Conservation (phyloP, 2,113 vertebrate genomes). For the Dasypus novemcinctus region DNA sequence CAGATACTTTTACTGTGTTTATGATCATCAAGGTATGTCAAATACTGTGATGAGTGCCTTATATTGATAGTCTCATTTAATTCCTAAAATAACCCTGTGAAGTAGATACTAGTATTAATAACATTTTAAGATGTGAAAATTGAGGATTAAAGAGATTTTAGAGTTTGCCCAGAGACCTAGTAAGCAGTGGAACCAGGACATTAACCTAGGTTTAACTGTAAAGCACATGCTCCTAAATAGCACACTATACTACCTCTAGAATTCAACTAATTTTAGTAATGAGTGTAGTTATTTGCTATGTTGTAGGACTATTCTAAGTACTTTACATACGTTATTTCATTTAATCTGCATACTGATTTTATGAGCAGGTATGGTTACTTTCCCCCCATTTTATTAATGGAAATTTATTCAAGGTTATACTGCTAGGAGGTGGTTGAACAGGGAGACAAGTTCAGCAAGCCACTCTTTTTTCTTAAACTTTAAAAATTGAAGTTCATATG, state of each 20-base stretch:
- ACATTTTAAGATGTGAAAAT: slow-evolving; percentile 34
- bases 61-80: slow-evolving; percentile 18
- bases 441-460: background rate
- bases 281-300: slow-evolving; percentile 16
- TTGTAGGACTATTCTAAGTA: background rate
- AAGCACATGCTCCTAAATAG: background rate
- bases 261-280: background rate
- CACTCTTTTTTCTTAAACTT: background rate
- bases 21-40: background rate
- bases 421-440: background rate
- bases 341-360: background rate
- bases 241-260: background rate
- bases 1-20: background rate
- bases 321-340: slow-evolving; percentile 14
- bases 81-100: background rate
- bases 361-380: background rate
- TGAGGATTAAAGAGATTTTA: slow-evolving; percentile 22
- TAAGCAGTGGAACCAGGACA: background rate
- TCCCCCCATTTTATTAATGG: background rate
- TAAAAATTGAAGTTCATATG: too few relatives aligned
- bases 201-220: background rate
- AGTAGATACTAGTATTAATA: slow-evolving; percentile 21
- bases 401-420: background rate
- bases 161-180: background rate
- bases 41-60: background rate